Evolutionary conservation across 92 coral and sea anemone genomes (phyloP).

Genomic region (Metridium senile): DNA sequence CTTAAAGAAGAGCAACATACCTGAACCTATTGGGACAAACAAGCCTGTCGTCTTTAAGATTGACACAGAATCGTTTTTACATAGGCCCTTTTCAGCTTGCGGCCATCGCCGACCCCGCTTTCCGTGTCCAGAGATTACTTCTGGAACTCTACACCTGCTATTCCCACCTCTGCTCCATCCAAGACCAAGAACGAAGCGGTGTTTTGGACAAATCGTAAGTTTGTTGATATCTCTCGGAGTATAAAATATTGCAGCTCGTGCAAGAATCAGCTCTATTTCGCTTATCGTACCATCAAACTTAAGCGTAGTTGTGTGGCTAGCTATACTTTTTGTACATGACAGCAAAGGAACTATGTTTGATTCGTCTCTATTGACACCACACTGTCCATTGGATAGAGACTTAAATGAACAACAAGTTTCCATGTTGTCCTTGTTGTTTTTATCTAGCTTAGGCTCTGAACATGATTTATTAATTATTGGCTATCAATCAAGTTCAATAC

Average conservation of each 20-base stretch:
- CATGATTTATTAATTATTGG: too few relatives aligned
- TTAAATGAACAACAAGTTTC: too few relatives aligned
- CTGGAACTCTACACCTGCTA: slow-evolving; percentile 57
- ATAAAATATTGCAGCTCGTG: not conserved
- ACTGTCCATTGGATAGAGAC: too few relatives aligned
- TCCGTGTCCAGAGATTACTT: slow-evolving; percentile 44
- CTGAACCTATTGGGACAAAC: too few relatives aligned
- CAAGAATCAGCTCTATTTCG: not conserved
- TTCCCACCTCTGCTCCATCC: slow-evolving; percentile 59
- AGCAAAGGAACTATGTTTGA: too few relatives aligned
- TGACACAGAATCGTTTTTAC: not conserved
- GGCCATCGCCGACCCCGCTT: slow-evolving; percentile 42
- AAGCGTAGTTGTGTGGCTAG: not conserved
- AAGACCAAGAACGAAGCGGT: slow-evolving; percentile 51
- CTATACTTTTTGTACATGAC: slow-evolving; percentile 10
- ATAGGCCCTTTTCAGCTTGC: not conserved
- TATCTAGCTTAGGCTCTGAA: too few relatives aligned
- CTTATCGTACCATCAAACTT: not conserved
- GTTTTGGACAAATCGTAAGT: slow-evolving; percentile 60
- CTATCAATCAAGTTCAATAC: too few relatives aligned
- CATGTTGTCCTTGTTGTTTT: too few relatives aligned
- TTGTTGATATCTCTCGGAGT: not conserved
- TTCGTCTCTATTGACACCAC: too few relatives aligned
- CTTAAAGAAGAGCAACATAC: too few relatives aligned
- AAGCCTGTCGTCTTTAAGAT: not conserved